Base-by-base conservation (phyloP, 2,888 invertebrate genomes). In the Phortica okadai region DNA sequence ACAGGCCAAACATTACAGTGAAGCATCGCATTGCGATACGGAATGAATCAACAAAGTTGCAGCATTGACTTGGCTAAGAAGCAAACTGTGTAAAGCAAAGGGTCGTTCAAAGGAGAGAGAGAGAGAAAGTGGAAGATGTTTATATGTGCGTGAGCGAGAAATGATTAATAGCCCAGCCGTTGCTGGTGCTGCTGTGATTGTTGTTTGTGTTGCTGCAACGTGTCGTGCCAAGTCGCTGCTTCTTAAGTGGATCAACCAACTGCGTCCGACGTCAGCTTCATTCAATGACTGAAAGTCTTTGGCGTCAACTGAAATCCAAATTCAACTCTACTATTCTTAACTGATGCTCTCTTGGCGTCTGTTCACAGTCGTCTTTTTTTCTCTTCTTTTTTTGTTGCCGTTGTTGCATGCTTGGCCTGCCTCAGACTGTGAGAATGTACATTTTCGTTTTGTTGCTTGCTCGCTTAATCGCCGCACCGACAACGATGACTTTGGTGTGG, bases 141-240 rank as follows among this genome's bases (percentile, higher is more conserved):
- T 45, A 10, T 6, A 50, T 50, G 50, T 50, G 50, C 50, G 50
- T 50, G 50, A 50, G 50, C 50, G 10, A 50, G 21, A 64, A 64
- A 74, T 74, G 74, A 74, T 74, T 74, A 74, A 74, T 74, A 74
- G 64, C 45, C 62, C 45, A 58, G 41, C 21, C 33, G 33, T 4
- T 42, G 66, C 14, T 66, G 42, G 14, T 66, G 59, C n/a, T 59
- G 59, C 59, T 59, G 59, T 59, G n/a, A 59, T 59, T 59, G 21
- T 59, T 59, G 59, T n/a, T 54, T 10, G n/a, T 54, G 54, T 50
- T 50, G 50, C 21, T n/a, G 41, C 11, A 64, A 66, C 67, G 14
- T 50, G 62, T 10, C 62, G 21, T 72, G 33, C 64, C 41, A 33
- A 41, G 54, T 50, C 69, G 25, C 50, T 50, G 66, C 66, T 41